Evolutionary conservation across 2,888 invertebrate species (phyloP), one percentile per base, ranked within the genome.

Genomic region (Xestia rhomboidea): DNA sequence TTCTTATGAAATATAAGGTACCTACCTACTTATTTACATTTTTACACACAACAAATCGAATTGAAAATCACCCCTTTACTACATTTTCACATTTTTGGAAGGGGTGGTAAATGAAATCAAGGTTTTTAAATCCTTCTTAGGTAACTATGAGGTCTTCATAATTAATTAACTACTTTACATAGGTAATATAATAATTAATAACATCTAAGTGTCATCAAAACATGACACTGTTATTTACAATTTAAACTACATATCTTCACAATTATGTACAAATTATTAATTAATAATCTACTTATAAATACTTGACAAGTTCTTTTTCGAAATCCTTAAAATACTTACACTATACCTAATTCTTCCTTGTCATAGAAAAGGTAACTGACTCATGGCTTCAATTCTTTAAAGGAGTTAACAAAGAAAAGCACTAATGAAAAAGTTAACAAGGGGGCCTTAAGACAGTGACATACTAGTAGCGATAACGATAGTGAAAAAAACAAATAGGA

Each of bases 301-400:
- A 82, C 15, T 46, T 62, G 83, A 82, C 83, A 83, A 83, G 79
- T 73, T 63, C 49, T 38, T 74, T 66, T 49, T 83, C 74, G 79
- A 63, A 41, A 34, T 60, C 15, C 13, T 24, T 67, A 63, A 15
- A 44, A 49, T 8, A 27, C 1, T 51, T n/a, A 73, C 18, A 0
- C 38, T 41, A 46, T n/a, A 64, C 74, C 79, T 82, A 57, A 72
- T 63, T 75, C 69, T 69, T 83, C 69, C 79, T 82, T 82, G 82
- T 83, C 82, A 51, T 30, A 72, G 83, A 82, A 83, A 27, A 83
- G 71, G 83, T 69, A 62, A 74, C 71, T 41, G 24, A 41, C 18
- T 41, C 41, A 41, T 41, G 41, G 6, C n/a, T 41, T 18, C 8
- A 30, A 60, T 18, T 30, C 18, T 60, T 1, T 30, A 0, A 2